Percentiles rank a stretch among this genome's conserved stretches.
Conservation (phyloP, 2,113 vertebrate species). For the Lepisosteus oculatus region DNA sequence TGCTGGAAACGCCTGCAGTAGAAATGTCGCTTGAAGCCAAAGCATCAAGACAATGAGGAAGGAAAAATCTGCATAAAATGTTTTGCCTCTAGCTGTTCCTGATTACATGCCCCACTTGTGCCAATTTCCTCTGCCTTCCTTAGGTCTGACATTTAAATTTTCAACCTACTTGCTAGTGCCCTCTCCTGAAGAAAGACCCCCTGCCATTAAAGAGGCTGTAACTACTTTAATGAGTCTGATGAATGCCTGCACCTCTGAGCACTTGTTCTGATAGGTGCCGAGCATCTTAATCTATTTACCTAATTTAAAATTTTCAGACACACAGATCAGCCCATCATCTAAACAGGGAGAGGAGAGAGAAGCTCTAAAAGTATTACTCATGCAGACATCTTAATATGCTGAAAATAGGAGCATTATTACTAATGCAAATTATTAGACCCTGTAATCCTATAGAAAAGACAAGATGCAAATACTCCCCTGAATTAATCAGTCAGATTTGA, state of each 20-base stretch:
- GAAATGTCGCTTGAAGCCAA: conserved; percentile 28
- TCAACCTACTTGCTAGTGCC: conserved; percentile 34
- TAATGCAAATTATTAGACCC: background rate
- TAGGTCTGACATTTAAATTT: conserved; percentile 45
- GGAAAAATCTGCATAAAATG: background rate
- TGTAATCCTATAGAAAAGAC: background rate
- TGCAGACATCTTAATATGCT: conserved; percentile 1
- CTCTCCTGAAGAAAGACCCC: conserved; percentile 23
- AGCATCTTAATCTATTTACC: conserved; percentile 15
- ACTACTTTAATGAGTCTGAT: conserved; percentile 35
- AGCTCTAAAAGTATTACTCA: conserved; percentile 20
- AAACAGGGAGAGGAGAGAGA: conserved; percentile 11
- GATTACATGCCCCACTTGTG: conserved; percentile 37
- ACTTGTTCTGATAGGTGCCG: background rate
- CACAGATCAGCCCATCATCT: background rate
- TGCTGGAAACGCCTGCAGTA: conserved; percentile 1
- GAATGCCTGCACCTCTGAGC: conserved; percentile 4
- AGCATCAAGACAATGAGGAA: background rate
- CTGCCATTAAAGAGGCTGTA: conserved; percentile 26
- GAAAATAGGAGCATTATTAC: conserved; percentile 3
- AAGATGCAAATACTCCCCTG: too few species aligned
- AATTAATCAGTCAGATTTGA: conserved; percentile 21
- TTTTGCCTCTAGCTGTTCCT: conserved; percentile 22
- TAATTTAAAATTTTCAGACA: conserved; percentile 9
- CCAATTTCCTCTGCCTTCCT: conserved; percentile 27